phyloP scores from a whole-genome alignment of 2,888 invertebrate species.

The Habrosyne pyritoides region DNA sequence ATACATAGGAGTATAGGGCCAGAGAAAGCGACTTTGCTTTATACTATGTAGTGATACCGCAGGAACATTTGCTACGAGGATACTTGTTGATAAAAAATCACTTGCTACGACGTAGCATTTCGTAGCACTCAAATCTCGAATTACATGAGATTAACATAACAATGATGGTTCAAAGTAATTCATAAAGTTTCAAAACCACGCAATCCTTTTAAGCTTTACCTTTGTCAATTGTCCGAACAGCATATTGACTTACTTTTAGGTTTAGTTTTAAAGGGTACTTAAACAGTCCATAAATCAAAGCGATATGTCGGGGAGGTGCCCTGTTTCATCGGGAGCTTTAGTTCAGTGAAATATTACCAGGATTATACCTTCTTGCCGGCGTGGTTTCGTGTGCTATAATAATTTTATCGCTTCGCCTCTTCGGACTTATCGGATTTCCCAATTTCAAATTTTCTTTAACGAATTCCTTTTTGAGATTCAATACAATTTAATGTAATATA shows the following conservation, averaged over 20 bases:
- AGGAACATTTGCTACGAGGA: too few relatives aligned
- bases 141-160: too few relatives aligned
- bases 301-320: slow-evolving; percentile 73
- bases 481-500: background rate
- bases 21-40: too few relatives aligned
- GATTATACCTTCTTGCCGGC: slow-evolving; percentile 62
- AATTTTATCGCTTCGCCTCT: slow-evolving; percentile 26
- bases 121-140: background rate
- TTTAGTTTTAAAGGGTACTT: slow-evolving; percentile 77
- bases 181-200: background rate
- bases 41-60: too few relatives aligned
- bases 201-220: background rate
- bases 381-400: slow-evolving; percentile 45
- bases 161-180: too few relatives aligned
- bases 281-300: slow-evolving; percentile 78
- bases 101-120: background rate
- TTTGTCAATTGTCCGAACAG: slow-evolving; percentile 28
- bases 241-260: slow-evolving; percentile 58
- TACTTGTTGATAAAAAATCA: background rate
- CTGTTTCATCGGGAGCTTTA: slow-evolving; percentile 73
- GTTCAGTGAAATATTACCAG: slow-evolving; percentile 71
- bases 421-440: slow-evolving; percentile 4
- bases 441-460: slow-evolving; percentile 5
- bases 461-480: background rate
- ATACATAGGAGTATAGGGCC: too few relatives aligned